A percentile compares a stretch with the other conserved stretches of the same genome.
Evolutionary conservation across 2,888 invertebrate genomes (phyloP).

Genomic region (Lepidocyrtinus sp.): DNA sequence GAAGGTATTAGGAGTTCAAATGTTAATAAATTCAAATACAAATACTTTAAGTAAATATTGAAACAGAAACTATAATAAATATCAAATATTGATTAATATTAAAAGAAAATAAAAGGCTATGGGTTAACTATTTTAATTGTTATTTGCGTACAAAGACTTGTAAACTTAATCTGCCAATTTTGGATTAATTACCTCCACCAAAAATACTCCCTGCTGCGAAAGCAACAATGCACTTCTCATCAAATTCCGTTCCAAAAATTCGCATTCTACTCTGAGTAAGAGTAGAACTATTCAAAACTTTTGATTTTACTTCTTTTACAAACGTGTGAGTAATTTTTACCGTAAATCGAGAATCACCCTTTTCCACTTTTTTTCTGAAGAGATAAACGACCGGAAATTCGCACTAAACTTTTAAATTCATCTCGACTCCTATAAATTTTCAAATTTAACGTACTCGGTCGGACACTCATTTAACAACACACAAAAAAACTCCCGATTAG

Average conservation of each 20-base stretch:
- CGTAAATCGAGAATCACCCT: too few species aligned
- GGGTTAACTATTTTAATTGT: not conserved
- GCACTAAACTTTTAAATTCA: too few species aligned
- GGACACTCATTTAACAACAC: too few species aligned
- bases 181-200: conserved; percentile 58
- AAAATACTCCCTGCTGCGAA: conserved; percentile 63
- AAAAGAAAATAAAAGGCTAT: not conserved
- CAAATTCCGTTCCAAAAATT: conserved; percentile 63
- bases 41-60: not conserved
- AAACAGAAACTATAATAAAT: not conserved
- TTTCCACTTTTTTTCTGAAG: too few species aligned
- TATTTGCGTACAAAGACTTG: not conserved
- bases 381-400: too few species aligned
- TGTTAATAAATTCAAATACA: not conserved
- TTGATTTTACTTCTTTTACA: too few species aligned
- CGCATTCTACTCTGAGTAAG: conserved; percentile 57
- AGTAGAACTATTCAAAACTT: not conserved
- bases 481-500: too few species aligned
- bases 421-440: too few species aligned
- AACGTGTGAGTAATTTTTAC: too few species aligned
- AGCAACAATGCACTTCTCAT: conserved; percentile 48
- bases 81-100: not conserved
- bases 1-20: not conserved
- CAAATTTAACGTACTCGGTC: too few species aligned
- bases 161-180: not conserved